Evolutionary conservation across 2,797 vertebrate genomes (phyloP).

Genomic region (Parotocinclus haroldoi): DNA sequence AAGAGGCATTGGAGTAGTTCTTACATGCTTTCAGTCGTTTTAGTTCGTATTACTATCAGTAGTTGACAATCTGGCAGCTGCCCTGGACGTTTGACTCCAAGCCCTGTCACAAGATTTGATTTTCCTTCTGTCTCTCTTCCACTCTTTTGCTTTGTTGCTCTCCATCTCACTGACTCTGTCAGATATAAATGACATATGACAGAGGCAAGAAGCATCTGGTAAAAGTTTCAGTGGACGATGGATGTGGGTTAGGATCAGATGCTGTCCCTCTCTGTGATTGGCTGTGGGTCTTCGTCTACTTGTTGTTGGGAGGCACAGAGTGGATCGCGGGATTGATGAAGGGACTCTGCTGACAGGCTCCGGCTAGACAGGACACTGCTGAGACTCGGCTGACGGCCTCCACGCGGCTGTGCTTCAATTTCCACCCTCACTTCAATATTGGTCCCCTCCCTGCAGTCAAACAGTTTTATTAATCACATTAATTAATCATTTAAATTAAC

Average conservation of each 20-base stretch:
- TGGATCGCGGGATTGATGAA: constrained; percentile 66
- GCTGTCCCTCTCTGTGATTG: constrained; percentile 58
- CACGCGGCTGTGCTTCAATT: constrained; percentile 71
- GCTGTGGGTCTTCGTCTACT: constrained; percentile 26
- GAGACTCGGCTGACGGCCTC: constrained; percentile 72
- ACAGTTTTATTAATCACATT: constrained; percentile 2
- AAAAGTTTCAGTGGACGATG: constrained; percentile 58
- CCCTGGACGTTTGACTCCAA: constrained; percentile 39
- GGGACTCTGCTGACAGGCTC: constrained; percentile 77
- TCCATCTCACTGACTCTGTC: constrained; percentile 49
- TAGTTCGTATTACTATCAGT: constrained; percentile 41
- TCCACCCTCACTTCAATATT: constrained; percentile 82
- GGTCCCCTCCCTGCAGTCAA: constrained; percentile 69
- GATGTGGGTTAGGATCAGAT: constrained; percentile 60
- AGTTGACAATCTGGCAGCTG: constrained; percentile 40
- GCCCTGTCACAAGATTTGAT: constrained; percentile 13
- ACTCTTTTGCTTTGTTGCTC: constrained; percentile 45
- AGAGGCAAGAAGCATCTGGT: constrained; percentile 70
- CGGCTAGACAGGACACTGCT: constrained; percentile 75
- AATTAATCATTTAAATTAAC: too few species aligned
- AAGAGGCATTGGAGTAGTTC: constrained; percentile 56
- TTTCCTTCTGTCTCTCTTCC: constrained; percentile 25
- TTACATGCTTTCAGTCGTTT: constrained; percentile 62
- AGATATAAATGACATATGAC: too few species aligned
- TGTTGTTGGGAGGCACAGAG: constrained; percentile 64